phyloP scores from a whole-genome alignment of 2,797 vertebrate genomes.

The Sphenopsis melanotis region DNA sequence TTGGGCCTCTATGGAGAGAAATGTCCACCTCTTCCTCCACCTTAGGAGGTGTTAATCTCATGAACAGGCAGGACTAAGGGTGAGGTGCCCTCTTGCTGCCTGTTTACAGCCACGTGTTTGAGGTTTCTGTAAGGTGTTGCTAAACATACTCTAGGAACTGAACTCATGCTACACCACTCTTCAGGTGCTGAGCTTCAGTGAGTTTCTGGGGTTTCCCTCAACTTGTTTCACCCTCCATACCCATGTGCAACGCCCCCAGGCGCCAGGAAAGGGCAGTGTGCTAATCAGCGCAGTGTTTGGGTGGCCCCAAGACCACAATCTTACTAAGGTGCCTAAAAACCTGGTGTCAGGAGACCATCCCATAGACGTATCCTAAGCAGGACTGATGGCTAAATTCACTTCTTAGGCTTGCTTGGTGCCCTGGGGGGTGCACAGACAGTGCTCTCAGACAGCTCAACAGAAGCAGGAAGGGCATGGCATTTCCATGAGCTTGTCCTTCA shows the following conservation, averaged over 20 bases:
- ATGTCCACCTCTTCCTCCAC: background rate
- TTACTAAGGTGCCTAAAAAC: background rate
- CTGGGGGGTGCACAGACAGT: background rate
- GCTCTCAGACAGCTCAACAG: background rate
- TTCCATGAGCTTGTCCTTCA: background rate
- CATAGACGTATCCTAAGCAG: background rate
- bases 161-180: background rate
- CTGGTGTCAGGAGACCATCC: background rate
- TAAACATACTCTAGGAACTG: background rate
- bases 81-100: background rate
- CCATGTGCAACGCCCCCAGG: background rate
- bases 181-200: background rate
- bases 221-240: background rate
- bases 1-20: background rate
- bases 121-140: background rate
- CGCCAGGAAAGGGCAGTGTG: background rate
- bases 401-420: background rate
- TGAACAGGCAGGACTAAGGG: background rate
- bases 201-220: background rate
- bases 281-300: background rate
- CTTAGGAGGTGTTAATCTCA: background rate
- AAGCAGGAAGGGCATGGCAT: background rate
- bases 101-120: rapidly evolving
- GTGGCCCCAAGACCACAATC: background rate
- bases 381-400: background rate